These are phyloP conservation scores for Sterna hirundo DNA, from an alignment of 2,113 vertebrate genomes.

Conservation along the genomic window DNA sequence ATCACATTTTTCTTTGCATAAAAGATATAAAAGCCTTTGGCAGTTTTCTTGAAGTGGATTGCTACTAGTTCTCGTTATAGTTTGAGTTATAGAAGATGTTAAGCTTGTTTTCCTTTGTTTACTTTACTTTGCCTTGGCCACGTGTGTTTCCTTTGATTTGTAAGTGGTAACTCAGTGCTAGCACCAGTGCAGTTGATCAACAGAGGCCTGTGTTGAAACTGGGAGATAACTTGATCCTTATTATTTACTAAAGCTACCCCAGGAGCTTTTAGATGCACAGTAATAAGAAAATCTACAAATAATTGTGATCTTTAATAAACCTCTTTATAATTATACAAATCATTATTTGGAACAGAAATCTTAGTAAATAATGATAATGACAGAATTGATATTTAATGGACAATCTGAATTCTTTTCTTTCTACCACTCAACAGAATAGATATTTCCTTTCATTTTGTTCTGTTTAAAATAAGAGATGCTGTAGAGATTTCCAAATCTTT, in stretches of 20 bases:
- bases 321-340: constrained; percentile 51
- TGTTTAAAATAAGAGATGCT: constrained; percentile 2
- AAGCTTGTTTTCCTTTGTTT: constrained; percentile 61
- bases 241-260: constrained; percentile 40
- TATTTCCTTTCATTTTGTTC: neutral
- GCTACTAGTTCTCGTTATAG: constrained; percentile 53
- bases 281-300: constrained; percentile 10
- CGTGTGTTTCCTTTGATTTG: constrained; percentile 31
- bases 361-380: constrained; percentile 26
- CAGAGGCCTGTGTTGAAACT: constrained; percentile 48
- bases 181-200: neutral
- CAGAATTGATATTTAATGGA: constrained; percentile 23
- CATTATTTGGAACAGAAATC: constrained; percentile 20
- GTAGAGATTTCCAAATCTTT: neutral
- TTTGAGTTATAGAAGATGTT: constrained; percentile 54
- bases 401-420: constrained; percentile 33
- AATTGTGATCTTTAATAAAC: constrained; percentile 41
- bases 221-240: constrained; percentile 8
- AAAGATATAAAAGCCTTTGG: constrained; percentile 23
- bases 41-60: constrained; percentile 67
- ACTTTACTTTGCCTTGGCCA: constrained; percentile 43
- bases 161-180: constrained; percentile 31
- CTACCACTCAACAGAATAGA: neutral
- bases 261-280: constrained; percentile 26
- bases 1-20: constrained; percentile 47